A percentile compares a stretch with the other conserved stretches of the same genome.
Conservation (phyloP, 1,140 invertebrate genomes). For the Drosophila persimilis region DNA sequence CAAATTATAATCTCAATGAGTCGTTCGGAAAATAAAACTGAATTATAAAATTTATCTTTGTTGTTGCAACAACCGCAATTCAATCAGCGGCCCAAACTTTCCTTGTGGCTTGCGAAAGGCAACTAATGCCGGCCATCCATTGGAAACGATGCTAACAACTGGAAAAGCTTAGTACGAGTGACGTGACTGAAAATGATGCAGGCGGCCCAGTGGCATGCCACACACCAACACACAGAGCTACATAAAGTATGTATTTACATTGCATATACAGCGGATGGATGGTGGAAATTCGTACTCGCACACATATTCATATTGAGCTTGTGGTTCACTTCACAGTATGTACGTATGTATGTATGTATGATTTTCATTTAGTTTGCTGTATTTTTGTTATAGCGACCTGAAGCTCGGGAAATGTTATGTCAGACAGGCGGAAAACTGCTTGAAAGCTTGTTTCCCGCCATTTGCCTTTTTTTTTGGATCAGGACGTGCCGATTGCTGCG, state of each 20-base stretch:
- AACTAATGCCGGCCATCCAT: constrained; percentile 47
- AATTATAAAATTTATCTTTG: constrained; percentile 14
- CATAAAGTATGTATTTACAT: neutral
- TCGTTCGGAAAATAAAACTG: constrained; percentile 1
- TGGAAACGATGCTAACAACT: constrained; percentile 72
- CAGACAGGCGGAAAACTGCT: constrained; percentile 33
- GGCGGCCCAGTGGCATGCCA: constrained; percentile 45
- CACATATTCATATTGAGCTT: constrained; percentile 6
- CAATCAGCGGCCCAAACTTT: constrained; percentile 11
- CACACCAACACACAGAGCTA: constrained; percentile 2
- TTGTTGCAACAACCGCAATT: constrained; percentile 8
- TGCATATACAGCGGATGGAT: neutral
- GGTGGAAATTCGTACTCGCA: constrained; percentile 33
- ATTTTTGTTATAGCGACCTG: constrained; percentile 11
- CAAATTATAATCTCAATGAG: constrained; percentile 12
- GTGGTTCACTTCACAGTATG: neutral
- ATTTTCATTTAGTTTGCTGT: constrained; percentile 14
- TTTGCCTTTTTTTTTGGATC: constrained; percentile 4
- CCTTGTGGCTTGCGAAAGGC: constrained; percentile 39
- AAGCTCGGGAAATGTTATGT: constrained; percentile 31
- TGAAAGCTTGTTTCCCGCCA: constrained; percentile 37
- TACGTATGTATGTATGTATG: neutral
- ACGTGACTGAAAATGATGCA: constrained; percentile 41
- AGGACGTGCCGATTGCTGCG: constrained; percentile 36
- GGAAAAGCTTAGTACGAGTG: constrained; percentile 60